Percentiles rank a stretch among this genome's conserved stretches.
Evolutionary conservation across 2,888 invertebrate genomes (phyloP).

Genomic region (Heteromurus nitidus): DNA sequence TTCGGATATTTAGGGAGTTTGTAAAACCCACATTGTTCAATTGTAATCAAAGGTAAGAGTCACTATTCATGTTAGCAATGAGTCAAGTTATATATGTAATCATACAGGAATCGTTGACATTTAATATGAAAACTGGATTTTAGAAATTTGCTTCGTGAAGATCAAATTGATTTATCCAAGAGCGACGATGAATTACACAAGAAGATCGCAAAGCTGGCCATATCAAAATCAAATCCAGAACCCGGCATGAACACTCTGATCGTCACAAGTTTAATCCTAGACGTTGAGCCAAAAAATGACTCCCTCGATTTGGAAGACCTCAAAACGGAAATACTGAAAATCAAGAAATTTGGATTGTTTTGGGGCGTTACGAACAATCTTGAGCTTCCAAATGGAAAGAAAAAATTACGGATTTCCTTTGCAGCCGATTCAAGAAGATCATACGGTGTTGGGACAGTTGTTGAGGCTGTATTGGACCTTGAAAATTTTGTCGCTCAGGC

Average conservation of each 20-base stretch:
- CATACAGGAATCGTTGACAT: neutral
- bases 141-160: conserved; percentile 44
- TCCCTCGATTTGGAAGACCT: conserved; percentile 45
- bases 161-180: conserved; percentile 51
- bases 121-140: neutral
- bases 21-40: conserved; percentile 52
- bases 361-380: conserved; percentile 54
- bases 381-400: neutral
- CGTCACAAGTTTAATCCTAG: conserved; percentile 56
- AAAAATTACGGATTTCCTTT: conserved; percentile 56
- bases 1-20: conserved; percentile 61
- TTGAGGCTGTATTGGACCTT: conserved; percentile 56
- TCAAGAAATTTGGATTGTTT: conserved; percentile 57
- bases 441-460: conserved; percentile 63
- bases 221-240: conserved; percentile 31
- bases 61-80: neutral
- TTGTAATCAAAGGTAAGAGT: conserved; percentile 30
- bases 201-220: conserved; percentile 51
- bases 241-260: conserved; percentile 23
- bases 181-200: conserved; percentile 54
- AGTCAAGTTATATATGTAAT: neutral
- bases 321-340: conserved; percentile 47
- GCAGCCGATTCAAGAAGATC: conserved; percentile 56
- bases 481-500: conserved; percentile 41
- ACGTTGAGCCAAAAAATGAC: conserved; percentile 42